Percentiles rank a stretch among this genome's conserved stretches.
phyloP scores from a whole-genome alignment of 1,140 invertebrate genomes.

The Leguminivora glycinivorella region DNA sequence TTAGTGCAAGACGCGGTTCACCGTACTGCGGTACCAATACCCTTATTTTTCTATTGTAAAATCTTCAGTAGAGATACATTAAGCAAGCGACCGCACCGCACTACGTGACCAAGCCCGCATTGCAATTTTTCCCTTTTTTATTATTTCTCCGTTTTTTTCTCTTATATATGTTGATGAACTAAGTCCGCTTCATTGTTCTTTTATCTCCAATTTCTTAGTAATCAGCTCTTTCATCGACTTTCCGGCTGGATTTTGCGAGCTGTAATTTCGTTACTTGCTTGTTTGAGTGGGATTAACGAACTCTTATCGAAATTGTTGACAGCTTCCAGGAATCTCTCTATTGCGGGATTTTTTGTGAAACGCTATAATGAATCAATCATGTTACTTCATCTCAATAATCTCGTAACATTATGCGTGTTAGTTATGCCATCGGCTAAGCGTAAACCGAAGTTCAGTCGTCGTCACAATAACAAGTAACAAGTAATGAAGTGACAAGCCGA shows the following conservation, averaged over 20 bases:
- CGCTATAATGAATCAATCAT: not conserved
- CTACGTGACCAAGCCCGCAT: slow-evolving; percentile 38
- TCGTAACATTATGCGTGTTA: slow-evolving; percentile 1
- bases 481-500: slow-evolving; percentile 35
- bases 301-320: not conserved
- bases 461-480: slow-evolving; percentile 34
- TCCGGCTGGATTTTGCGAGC: not conserved
- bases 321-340: not conserved
- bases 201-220: slow-evolving; percentile 14
- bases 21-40: slow-evolving; percentile 19
- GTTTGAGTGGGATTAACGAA: not conserved
- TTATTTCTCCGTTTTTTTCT: slow-evolving; percentile 11
- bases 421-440: slow-evolving; percentile 21
- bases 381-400: not conserved
- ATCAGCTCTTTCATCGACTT: not conserved
- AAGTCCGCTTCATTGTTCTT: slow-evolving; percentile 8
- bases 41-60: slow-evolving; percentile 24
- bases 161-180: slow-evolving; percentile 11
- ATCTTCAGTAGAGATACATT: slow-evolving; percentile 34
- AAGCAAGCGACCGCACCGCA: slow-evolving; percentile 32
- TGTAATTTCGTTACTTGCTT: not conserved
- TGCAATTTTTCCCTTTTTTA: slow-evolving; percentile 28
- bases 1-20: slow-evolving; percentile 16
- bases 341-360: not conserved
- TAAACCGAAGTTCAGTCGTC: slow-evolving; percentile 11